Conservation (phyloP, 2,797 vertebrate species). For the Ceryle rudis region DNA sequence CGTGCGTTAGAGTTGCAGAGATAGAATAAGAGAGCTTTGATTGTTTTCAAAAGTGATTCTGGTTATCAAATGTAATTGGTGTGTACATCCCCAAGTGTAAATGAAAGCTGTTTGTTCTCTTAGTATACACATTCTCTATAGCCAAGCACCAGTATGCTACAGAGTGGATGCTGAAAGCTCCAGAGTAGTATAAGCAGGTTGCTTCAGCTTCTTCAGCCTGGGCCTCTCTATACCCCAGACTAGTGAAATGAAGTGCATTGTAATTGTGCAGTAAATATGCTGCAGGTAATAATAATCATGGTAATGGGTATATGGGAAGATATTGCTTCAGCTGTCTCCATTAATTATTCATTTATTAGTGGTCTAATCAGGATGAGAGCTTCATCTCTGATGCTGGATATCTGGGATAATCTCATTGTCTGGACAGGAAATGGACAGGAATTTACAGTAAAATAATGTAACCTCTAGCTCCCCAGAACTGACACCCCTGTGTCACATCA, state of each 20-base stretch:
- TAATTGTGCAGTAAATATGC: not conserved
- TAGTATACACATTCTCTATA: not conserved
- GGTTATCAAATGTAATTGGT: not conserved
- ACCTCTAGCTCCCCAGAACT: not conserved
- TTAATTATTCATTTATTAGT: not conserved
- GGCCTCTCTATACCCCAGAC: not conserved
- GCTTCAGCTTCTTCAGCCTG: not conserved
- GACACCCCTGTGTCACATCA: not conserved
- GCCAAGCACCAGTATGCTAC: not conserved
- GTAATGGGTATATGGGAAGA: not conserved
- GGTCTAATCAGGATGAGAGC: not conserved
- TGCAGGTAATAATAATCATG: not conserved
- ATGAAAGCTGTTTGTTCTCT: not conserved
- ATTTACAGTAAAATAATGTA: not conserved
- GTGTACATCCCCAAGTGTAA: not conserved
- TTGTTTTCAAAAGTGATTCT: not conserved
- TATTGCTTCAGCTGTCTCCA: not conserved
- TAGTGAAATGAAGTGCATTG: not conserved
- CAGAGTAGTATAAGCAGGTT: accelerated
- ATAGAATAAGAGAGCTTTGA: not conserved
- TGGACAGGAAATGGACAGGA: not conserved
- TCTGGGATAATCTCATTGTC: not conserved
- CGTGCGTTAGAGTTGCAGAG: not conserved
- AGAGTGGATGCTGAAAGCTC: not conserved
- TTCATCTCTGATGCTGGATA: not conserved